Evolutionary conservation across 1,140 invertebrate species (phyloP).

Genomic region (Aphaenogaster floridana): DNA sequence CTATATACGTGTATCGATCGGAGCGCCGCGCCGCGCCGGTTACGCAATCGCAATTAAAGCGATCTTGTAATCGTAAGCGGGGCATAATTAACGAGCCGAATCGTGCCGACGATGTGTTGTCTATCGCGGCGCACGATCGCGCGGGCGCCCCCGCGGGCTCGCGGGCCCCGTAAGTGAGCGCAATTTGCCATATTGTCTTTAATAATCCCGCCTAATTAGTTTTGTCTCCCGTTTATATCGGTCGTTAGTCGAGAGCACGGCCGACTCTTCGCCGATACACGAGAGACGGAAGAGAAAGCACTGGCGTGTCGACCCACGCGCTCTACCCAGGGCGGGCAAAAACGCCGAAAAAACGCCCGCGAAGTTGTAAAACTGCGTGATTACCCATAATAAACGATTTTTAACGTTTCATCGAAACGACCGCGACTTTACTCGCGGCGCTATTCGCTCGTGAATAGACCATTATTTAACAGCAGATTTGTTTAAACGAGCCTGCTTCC

Average conservation of each 20-base stretch:
- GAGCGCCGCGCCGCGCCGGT: conserved; percentile 45
- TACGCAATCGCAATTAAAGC: conserved; percentile 79
- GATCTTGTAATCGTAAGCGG: conserved; percentile 78
- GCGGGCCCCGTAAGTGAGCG: conserved; percentile 69
- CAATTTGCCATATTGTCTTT: conserved; percentile 79
- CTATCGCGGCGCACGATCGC: conserved; percentile 74
- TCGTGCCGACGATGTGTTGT: conserved; percentile 74
- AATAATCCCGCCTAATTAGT: conserved; percentile 80
- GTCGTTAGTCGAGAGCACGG: conserved; percentile 58
- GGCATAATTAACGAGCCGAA: conserved; percentile 79
- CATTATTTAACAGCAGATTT: background rate
- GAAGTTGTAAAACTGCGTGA: conserved; percentile 1
- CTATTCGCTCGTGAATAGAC: conserved; percentile 11
- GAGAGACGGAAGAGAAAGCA: conserved; percentile 75
- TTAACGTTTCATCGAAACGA: conserved; percentile 39
- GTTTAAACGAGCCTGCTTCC: conserved; percentile 11
- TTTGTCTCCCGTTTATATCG: conserved; percentile 77
- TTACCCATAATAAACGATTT: conserved; percentile 19
- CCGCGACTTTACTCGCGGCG: background rate
- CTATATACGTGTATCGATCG: conserved; percentile 71
- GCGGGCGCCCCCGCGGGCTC: conserved; percentile 59
- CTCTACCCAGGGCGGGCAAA: conserved; percentile 24
- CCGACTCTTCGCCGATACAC: conserved; percentile 62
- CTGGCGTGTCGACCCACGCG: conserved; percentile 64
- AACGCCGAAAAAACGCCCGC: conserved; percentile 30